Percentiles rank a stretch among this genome's conserved stretches.
Evolutionary conservation across 2,888 invertebrate species (phyloP).

Genomic region (Camptogramma bilineatum): DNA sequence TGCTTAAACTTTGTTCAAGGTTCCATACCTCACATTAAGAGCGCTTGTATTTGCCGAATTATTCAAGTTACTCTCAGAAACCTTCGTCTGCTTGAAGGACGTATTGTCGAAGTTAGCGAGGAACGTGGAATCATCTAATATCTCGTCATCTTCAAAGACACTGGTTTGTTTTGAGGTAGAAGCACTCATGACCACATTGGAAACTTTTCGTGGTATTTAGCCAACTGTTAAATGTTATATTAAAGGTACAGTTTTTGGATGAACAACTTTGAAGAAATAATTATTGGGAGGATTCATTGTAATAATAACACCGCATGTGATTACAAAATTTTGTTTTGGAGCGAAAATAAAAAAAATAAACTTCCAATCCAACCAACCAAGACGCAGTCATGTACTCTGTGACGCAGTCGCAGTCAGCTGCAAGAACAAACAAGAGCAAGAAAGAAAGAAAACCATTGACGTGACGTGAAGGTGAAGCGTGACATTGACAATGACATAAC

Average conservation of each 20-base stretch:
- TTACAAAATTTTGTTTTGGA: conserved; percentile 2
- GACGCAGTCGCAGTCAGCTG: too few relatives aligned
- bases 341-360: conserved; percentile 14
- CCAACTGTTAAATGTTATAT: not conserved
- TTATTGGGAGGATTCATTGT: not conserved
- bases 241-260: not conserved
- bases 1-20: not conserved
- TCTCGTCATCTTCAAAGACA: conserved; percentile 67
- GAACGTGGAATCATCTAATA: conserved; percentile 74
- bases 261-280: not conserved
- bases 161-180: conserved; percentile 51
- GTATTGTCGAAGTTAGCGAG: conserved; percentile 70
- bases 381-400: not conserved
- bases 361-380: too few relatives aligned
- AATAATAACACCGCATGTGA: not conserved
- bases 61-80: conserved; percentile 55
- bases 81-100: conserved; percentile 58
- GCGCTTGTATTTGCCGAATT: conserved; percentile 56
- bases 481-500: too few relatives aligned
- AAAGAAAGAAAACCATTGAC: too few relatives aligned
- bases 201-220: conserved; percentile 20
- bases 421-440: too few relatives aligned
- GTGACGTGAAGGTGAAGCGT: too few relatives aligned
- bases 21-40: conserved; percentile 71
- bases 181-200: conserved; percentile 28